These are phyloP conservation scores for Antheraea mylitta DNA, from an alignment of 1,140 invertebrate genomes.

Conservation along the genomic window DNA sequence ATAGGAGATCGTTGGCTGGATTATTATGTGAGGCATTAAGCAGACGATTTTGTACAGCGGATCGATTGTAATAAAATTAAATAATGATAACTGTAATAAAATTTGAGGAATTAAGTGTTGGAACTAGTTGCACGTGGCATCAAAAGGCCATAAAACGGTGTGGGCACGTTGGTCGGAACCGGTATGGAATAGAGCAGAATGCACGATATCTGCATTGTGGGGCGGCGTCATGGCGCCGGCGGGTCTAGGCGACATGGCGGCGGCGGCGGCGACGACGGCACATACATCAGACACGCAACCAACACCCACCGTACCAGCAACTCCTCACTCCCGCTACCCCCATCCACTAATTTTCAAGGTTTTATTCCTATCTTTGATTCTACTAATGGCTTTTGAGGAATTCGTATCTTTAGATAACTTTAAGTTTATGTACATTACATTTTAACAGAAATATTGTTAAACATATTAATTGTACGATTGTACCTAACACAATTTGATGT, in stretches of 20 bases:
- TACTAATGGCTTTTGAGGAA: no score
- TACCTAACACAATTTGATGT: no score
- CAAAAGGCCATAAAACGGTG: slow-evolving; percentile 38
- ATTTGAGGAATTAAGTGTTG: slow-evolving; percentile 10
- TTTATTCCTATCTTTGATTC: no score
- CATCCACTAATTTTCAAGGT: slow-evolving; percentile 38
- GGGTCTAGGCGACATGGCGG: slow-evolving; percentile 54
- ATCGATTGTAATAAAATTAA: slow-evolving; percentile 8
- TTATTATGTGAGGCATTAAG: background rate
- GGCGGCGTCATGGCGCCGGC: slow-evolving; percentile 64
- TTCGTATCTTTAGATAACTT: no score
- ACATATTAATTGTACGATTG: no score
- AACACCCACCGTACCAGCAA: slow-evolving; percentile 23
- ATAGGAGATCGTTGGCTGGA: no score
- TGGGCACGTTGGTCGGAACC: slow-evolving; percentile 38
- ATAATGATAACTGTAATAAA: background rate
- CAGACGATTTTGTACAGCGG: background rate
- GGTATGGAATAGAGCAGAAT: slow-evolving; percentile 33
- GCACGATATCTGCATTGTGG: slow-evolving; percentile 75
- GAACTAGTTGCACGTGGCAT: slow-evolving; percentile 40
- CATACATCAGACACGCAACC: slow-evolving; percentile 72
- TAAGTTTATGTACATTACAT: no score
- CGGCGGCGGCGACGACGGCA: slow-evolving; percentile 54
- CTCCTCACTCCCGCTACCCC: slow-evolving; percentile 24
- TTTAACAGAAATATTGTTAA: no score